Evolutionary conservation across 2,797 vertebrate species (phyloP).

Genomic region (Melanogrammus aeglefinus): DNA sequence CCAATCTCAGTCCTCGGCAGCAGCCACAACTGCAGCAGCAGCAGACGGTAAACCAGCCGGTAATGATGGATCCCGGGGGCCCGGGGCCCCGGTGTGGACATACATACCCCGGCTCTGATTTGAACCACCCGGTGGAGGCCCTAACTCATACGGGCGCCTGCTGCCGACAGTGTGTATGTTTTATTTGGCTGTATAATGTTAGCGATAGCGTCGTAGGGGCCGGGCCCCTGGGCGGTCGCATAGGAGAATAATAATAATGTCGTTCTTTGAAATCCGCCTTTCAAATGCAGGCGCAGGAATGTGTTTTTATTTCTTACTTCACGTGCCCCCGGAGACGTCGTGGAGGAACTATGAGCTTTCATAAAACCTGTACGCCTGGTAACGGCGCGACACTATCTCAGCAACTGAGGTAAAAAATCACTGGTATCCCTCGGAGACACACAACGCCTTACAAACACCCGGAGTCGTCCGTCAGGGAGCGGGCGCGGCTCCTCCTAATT

Average conservation of each 20-base stretch:
- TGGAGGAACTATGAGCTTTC: not conserved
- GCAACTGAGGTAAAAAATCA: no score
- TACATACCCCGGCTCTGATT: not conserved
- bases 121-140: not conserved
- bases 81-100: not conserved
- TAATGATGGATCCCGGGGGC: not conserved
- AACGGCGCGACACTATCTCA: not conserved
- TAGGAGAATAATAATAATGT: slow-evolving; percentile 40
- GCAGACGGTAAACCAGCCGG: not conserved
- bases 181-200: not conserved
- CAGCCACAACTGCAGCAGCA: not conserved
- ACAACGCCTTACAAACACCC: not conserved
- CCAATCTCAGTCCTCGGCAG: not conserved
- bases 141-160: not conserved
- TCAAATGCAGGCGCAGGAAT: slow-evolving; percentile 50
- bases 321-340: slow-evolving; percentile 18
- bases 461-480: not conserved
- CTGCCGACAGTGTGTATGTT: not conserved
- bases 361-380: not conserved
- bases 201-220: not conserved
- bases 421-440: no score
- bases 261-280: slow-evolving; percentile 49
- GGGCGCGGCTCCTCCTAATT: not conserved
- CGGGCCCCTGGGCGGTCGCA: slow-evolving; percentile 23
- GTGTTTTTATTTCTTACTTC: slow-evolving; percentile 51